These are phyloP conservation scores for Murina feae DNA, from an alignment of 2,113 vertebrate species.

Conservation along the genomic window DNA sequence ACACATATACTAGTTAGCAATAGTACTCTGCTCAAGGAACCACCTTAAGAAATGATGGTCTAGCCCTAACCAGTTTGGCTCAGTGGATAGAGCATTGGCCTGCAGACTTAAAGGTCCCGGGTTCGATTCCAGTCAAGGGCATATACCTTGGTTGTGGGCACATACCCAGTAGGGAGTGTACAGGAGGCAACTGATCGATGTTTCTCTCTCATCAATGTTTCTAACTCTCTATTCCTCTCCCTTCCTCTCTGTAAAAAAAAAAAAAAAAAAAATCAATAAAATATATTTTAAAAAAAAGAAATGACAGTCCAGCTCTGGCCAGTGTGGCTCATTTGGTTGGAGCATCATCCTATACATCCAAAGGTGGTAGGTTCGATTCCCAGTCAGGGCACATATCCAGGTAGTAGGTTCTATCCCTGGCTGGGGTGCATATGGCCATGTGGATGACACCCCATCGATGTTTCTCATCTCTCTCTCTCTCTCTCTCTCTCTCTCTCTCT, in stretches of 20 bases:
- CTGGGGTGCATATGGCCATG: not conserved
- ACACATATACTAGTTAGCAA: not conserved
- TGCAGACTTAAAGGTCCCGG: no score
- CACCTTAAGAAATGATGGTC: slow-evolving; percentile 27
- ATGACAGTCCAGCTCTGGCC: not conserved
- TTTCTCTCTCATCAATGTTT: no score
- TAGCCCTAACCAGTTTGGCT: no score
- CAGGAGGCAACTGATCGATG: no score
- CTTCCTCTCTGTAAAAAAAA: no score
- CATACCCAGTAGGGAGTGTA: no score
- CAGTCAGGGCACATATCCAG: not conserved
- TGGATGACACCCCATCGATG: not conserved
- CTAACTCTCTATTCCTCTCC: no score
- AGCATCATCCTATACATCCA: not conserved
- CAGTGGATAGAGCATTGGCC: no score
- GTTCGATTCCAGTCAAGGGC: no score
- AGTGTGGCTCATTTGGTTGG: not conserved
- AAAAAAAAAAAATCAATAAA: no score
- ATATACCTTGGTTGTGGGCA: no score
- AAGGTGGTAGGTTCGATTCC: not conserved
- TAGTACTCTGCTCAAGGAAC: not conserved
- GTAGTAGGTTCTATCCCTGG: not conserved
- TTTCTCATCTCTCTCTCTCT: not conserved
- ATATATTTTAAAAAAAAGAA: not conserved
- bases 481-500: not conserved